Evolutionary conservation across 2,888 invertebrate species (phyloP).

Genomic region (Mechanitis messenoides): DNA sequence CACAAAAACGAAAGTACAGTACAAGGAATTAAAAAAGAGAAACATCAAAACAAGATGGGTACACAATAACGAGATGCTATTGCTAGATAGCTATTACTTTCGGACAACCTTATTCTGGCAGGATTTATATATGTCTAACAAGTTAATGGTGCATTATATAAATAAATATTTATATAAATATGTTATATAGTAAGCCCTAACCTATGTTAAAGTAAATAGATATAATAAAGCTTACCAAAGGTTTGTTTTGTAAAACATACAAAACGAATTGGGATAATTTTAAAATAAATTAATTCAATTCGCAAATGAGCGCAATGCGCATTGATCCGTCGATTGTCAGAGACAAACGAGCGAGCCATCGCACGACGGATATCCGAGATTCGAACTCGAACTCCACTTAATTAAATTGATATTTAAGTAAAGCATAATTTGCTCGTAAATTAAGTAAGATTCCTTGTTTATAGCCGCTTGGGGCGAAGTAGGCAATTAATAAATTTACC

Average conservation of each 20-base stretch:
- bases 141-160: no score
- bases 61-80: no score
- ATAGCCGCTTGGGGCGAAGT: constrained; percentile 58
- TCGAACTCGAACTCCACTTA: constrained; percentile 66
- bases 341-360: constrained; percentile 55
- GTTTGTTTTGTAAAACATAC: neutral
- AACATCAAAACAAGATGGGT: no score
- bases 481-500: constrained; percentile 75
- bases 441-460: constrained; percentile 75
- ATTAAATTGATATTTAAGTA: constrained; percentile 77
- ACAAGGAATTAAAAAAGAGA: no score
- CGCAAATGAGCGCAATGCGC: constrained; percentile 14
- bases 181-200: no score
- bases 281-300: constrained; percentile 4
- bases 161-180: no score
- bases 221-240: no score
- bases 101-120: no score
- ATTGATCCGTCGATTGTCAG: constrained; percentile 51
- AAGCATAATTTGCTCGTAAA: constrained; percentile 76
- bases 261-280: constrained; percentile 1
- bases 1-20: no score
- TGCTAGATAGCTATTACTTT: no score
- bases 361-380: constrained; percentile 58
- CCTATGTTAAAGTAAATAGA: no score
- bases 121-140: no score